These are phyloP conservation scores for Sturmia bella DNA, from an alignment of 2,888 invertebrate species.

Conservation along the genomic window DNA sequence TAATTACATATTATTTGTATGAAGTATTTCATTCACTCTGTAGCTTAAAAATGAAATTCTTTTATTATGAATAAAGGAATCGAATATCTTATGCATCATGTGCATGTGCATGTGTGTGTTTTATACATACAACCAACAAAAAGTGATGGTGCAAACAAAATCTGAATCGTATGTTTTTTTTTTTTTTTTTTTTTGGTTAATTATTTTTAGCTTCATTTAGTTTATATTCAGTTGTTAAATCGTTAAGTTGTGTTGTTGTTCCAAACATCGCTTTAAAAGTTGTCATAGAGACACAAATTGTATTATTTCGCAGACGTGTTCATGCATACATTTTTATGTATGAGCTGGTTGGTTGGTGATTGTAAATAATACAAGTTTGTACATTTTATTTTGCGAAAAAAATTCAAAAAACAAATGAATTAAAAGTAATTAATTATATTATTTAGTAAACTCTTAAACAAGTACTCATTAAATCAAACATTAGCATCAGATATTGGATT, in stretches of 20 bases:
- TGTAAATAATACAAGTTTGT: not conserved
- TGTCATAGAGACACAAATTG: slow-evolving; percentile 58
- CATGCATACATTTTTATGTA: slow-evolving; percentile 22
- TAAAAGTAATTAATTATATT: too few species aligned
- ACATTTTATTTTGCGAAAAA: not conserved
- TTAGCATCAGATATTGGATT: too few species aligned
- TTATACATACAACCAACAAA: slow-evolving; percentile 44
- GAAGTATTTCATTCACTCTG: not conserved
- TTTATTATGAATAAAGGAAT: not conserved
- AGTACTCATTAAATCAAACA: not conserved
- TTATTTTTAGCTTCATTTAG: slow-evolving; percentile 71
- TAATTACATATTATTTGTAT: not conserved
- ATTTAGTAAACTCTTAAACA: too few species aligned
- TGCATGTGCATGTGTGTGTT: slow-evolving; percentile 2
- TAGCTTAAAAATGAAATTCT: not conserved
- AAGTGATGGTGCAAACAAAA: slow-evolving; percentile 58
- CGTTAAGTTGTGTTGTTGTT: slow-evolving; percentile 77
- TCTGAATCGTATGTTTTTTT: slow-evolving; percentile 6
- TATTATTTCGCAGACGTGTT: slow-evolving; percentile 20
- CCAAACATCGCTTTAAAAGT: slow-evolving; percentile 64
- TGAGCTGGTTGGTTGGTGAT: too few species aligned
- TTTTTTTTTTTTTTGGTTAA: slow-evolving; percentile 16
- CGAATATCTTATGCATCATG: slow-evolving; percentile 3
- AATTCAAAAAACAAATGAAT: too few species aligned
- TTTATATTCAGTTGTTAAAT: slow-evolving; percentile 77